Percentiles rank a stretch among this genome's conserved stretches.
phyloP scores from a whole-genome alignment of 2,888 invertebrate genomes.

The Petrophora chlorosata region DNA sequence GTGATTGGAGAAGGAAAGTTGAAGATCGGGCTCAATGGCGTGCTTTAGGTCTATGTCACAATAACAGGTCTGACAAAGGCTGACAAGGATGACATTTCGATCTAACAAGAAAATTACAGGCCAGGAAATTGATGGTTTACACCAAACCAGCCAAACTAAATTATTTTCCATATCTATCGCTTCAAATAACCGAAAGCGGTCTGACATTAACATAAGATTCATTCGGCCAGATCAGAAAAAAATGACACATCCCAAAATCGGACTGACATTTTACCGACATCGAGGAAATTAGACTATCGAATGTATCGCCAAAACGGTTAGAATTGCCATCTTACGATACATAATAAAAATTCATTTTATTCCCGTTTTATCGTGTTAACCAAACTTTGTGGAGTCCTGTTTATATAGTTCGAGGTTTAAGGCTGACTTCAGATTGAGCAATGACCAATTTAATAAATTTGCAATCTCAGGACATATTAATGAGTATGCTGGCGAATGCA shows the following conservation, averaged over 20 bases:
- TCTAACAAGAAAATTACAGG: too few relatives aligned
- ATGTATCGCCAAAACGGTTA: conserved; percentile 23
- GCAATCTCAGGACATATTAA: too few relatives aligned
- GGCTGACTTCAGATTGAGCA: background rate
- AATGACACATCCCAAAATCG: conserved; percentile 14
- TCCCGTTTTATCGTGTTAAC: conserved; percentile 15
- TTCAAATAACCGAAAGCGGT: background rate
- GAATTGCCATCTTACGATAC: conserved; percentile 22
- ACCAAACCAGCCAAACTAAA: too few relatives aligned
- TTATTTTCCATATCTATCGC: too few relatives aligned
- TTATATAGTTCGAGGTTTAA: conserved; percentile 7
- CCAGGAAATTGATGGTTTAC: too few relatives aligned
- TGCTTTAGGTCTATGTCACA: too few relatives aligned
- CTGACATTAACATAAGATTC: background rate
- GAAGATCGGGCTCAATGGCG: too few relatives aligned
- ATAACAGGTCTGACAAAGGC: too few relatives aligned
- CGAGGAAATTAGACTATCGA: conserved; percentile 32
- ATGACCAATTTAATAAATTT: too few relatives aligned
- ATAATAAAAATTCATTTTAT: conserved; percentile 38
- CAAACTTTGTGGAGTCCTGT: conserved; percentile 1
- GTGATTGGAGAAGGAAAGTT: too few relatives aligned
- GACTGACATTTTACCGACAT: conserved; percentile 15
- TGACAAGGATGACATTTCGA: too few relatives aligned
- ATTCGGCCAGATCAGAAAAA: background rate
- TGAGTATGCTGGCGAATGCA: too few relatives aligned